Conservation (phyloP, 2,797 vertebrate genomes). For the Anas bernieri region DNA sequence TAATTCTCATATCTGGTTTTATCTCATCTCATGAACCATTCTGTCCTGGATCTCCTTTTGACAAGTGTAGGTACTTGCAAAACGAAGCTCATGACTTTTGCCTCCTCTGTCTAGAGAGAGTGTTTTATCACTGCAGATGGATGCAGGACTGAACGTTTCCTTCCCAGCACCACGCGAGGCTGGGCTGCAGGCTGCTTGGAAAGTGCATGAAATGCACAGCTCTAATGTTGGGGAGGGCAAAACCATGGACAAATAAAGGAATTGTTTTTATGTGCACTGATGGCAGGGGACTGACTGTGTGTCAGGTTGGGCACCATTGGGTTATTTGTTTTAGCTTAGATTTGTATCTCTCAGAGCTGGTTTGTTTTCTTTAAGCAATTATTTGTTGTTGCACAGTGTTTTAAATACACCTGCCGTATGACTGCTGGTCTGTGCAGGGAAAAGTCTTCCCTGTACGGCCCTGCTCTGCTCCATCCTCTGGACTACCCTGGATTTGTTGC, state of each 20-base stretch:
- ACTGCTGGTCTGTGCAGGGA: neutral
- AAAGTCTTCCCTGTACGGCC: neutral
- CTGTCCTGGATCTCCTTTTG: neutral
- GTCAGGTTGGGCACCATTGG: neutral
- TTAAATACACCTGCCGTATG: neutral
- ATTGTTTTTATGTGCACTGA: neutral
- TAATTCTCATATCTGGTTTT: neutral
- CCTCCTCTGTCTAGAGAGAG: rapidly evolving
- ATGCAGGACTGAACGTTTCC: neutral
- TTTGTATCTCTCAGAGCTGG: neutral
- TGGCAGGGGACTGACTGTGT: neutral
- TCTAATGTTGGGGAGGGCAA: neutral
- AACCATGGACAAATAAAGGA: neutral
- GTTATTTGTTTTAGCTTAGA: constrained; percentile 11
- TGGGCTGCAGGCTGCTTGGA: neutral
- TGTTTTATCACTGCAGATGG: neutral
- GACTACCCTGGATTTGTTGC: neutral
- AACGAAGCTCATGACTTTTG: neutral
- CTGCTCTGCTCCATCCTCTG: neutral
- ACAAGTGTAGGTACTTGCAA: neutral
- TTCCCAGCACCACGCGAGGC: neutral
- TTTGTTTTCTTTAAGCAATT: neutral
- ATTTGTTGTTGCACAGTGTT: neutral
- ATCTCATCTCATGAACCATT: neutral
- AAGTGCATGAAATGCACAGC: neutral